phyloP scores from a whole-genome alignment of 2,797 vertebrate species.

The Phalloptychus januarius region DNA sequence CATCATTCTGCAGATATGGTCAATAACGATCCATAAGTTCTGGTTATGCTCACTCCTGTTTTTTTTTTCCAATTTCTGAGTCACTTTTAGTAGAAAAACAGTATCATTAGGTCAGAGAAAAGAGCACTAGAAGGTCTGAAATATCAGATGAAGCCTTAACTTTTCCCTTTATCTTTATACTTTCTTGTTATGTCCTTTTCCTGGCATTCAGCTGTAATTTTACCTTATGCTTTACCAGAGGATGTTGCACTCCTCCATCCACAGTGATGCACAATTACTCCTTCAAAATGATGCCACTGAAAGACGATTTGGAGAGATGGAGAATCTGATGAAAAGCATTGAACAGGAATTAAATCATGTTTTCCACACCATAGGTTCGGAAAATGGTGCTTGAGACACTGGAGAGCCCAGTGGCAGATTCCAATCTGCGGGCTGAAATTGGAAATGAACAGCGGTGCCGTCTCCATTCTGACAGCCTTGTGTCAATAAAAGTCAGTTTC shows the following conservation, averaged over 20 bases:
- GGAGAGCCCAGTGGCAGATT: constrained; percentile 70
- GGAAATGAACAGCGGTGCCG: constrained; percentile 76
- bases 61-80: constrained; percentile 75
- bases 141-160: constrained; percentile 13
- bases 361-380: constrained; percentile 78
- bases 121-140: background rate
- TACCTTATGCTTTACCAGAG: constrained; percentile 56
- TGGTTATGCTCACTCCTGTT: constrained; percentile 84
- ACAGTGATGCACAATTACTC: constrained; percentile 74
- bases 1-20: constrained; percentile 80
- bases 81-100: constrained; percentile 82
- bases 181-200: background rate
- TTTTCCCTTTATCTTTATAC: constrained; percentile 4
- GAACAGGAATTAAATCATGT: constrained; percentile 81
- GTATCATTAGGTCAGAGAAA: constrained; percentile 4
- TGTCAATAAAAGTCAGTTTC: constrained; percentile 81
- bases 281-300: constrained; percentile 71
- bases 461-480: constrained; percentile 75
- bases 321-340: constrained; percentile 78
- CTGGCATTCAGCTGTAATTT: constrained; percentile 29
- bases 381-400: constrained; percentile 78
- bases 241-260: constrained; percentile 62
- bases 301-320: constrained; percentile 74
- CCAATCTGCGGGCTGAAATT: constrained; percentile 80
- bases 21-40: constrained; percentile 74